A percentile compares a stretch with the other conserved stretches of the same genome.
Conservation (phyloP, 35 echinoderm and acorn worm genomes). For the Lytechinus pictus region DNA sequence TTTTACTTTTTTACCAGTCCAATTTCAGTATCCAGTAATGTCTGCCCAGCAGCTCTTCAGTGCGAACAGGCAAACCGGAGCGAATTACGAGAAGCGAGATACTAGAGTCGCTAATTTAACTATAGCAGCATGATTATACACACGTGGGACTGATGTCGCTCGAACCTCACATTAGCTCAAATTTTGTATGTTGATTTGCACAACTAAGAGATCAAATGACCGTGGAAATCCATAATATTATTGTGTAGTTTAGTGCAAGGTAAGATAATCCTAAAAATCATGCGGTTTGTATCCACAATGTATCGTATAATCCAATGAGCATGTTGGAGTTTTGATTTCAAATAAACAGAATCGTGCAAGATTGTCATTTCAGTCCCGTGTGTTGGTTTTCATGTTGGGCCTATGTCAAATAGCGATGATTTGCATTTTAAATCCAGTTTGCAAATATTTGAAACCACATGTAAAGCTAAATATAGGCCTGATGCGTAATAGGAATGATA, state of each 20-base stretch:
- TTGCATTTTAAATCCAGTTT: too few relatives aligned
- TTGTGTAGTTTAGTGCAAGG: not conserved
- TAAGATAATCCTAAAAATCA: not conserved
- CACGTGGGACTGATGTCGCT: not conserved
- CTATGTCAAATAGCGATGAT: not conserved
- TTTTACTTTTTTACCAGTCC: too few relatives aligned
- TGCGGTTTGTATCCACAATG: not conserved
- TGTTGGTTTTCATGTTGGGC: not conserved
- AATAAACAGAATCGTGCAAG: not conserved
- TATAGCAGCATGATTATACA: not conserved
- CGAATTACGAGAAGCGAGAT: too few relatives aligned
- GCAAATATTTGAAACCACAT: too few relatives aligned
- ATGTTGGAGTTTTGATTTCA: not conserved
- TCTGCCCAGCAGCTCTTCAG: too few relatives aligned
- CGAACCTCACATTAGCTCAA: not conserved
- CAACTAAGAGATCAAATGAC: not conserved
- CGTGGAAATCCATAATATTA: not conserved
- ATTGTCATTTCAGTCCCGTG: not conserved
- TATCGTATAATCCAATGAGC: not conserved
- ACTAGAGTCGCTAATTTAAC: too few relatives aligned
- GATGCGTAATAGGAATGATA: too few relatives aligned
- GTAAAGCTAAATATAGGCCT: too few relatives aligned
- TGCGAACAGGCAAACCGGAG: too few relatives aligned
- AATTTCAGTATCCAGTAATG: too few relatives aligned
- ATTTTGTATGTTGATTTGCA: not conserved